phyloP scores from a whole-genome alignment of 2,888 invertebrate genomes.

The Watsonalla binaria region DNA sequence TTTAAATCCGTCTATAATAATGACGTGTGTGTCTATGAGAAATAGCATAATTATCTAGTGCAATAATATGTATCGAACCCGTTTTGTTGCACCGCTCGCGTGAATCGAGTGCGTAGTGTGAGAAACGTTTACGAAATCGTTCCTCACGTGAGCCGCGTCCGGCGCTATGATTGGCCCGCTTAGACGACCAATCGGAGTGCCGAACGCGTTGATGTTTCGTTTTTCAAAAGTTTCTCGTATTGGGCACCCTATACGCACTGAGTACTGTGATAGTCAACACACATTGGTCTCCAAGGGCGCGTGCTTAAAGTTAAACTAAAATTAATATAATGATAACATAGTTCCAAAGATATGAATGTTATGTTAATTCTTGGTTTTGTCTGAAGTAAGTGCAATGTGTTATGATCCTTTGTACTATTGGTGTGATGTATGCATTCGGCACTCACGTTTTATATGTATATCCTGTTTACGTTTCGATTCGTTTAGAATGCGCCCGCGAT shows the following conservation, averaged over 20 bases:
- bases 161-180: too few species aligned
- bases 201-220: too few species aligned
- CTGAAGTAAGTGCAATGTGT: constrained; percentile 58
- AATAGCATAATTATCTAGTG: constrained; percentile 70
- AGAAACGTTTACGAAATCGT: too few species aligned
- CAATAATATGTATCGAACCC: constrained; percentile 52
- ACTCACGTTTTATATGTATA: constrained; percentile 59
- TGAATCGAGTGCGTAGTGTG: neutral
- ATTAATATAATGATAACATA: constrained; percentile 52
- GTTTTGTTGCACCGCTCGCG: neutral
- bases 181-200: too few species aligned
- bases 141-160: too few species aligned
- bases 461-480: constrained; percentile 41
- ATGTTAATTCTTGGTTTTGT: constrained; percentile 60
- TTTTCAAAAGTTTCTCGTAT: too few species aligned
- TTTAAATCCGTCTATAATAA: constrained; percentile 55
- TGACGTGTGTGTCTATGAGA: constrained; percentile 36
- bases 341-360: constrained; percentile 58
- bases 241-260: neutral
- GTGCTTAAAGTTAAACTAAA: constrained; percentile 45
- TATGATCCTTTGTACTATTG: constrained; percentile 40
- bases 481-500: constrained; percentile 35
- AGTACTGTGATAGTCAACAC: constrained; percentile 45
- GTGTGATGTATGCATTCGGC: constrained; percentile 48
- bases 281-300: constrained; percentile 32